Evolutionary conservation across 2,888 invertebrate genomes (phyloP).

Genomic region (Beris morrisii): DNA sequence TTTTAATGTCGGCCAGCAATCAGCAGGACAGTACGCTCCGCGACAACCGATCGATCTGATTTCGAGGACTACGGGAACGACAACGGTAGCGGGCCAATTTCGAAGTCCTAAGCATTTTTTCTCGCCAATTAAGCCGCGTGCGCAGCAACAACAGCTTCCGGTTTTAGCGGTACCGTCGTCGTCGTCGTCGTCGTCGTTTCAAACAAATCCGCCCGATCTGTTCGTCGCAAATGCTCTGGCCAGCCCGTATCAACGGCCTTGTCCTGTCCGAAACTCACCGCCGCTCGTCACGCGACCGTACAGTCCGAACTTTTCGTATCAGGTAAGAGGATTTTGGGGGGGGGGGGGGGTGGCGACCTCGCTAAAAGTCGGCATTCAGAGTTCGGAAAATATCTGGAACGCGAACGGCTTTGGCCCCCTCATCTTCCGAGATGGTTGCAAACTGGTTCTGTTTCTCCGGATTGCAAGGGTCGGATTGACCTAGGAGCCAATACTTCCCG

Average conservation of each 20-base stretch:
- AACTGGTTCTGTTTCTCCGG: too few species aligned
- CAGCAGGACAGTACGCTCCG: conserved; percentile 46
- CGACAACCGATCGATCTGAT: neutral
- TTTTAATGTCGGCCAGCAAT: conserved; percentile 52
- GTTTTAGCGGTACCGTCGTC: neutral
- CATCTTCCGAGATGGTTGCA: too few species aligned
- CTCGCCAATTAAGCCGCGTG: conserved; percentile 55
- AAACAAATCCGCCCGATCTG: conserved; percentile 47
- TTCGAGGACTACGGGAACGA: conserved; percentile 23
- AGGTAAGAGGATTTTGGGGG: too few species aligned
- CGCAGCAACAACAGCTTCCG: conserved; percentile 45
- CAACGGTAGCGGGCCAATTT: conserved; percentile 24
- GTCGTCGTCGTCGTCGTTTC: neutral
- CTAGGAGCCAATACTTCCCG: too few species aligned
- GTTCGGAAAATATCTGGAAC: too few species aligned
- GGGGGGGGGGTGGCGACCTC: too few species aligned
- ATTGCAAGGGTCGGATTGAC: too few species aligned
- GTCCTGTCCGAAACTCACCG: neutral
- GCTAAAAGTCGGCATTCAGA: too few species aligned
- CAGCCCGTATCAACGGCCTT: conserved; percentile 27
- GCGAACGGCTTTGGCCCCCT: too few species aligned
- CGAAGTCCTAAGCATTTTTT: conserved; percentile 57
- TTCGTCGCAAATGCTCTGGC: conserved; percentile 46
- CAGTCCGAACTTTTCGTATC: neutral
- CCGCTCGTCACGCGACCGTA: conserved; percentile 5